These are phyloP conservation scores for Sus cebifrons DNA, from an alignment of 2,797 vertebrate genomes.

Conservation along the genomic window DNA sequence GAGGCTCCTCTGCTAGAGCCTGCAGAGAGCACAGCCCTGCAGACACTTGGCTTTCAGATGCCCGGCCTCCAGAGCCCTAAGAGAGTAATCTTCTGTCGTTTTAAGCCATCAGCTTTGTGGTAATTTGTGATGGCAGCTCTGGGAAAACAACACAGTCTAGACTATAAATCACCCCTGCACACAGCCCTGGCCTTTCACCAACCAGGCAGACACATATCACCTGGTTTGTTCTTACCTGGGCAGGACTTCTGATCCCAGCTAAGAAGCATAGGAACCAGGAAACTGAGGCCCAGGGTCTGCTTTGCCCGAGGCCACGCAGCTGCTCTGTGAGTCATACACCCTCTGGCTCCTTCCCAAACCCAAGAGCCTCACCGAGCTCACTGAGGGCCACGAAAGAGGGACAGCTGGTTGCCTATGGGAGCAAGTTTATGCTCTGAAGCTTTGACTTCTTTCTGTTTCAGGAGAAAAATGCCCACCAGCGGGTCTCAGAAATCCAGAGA, in stretches of 20 bases:
- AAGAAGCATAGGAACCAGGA: not conserved
- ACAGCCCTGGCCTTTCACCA: not conserved
- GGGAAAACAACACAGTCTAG: not conserved
- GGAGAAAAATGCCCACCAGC: not conserved
- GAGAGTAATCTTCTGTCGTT: not conserved
- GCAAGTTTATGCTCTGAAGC: not conserved
- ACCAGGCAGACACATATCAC: not conserved
- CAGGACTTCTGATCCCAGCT: not conserved
- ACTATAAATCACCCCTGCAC: too few species aligned
- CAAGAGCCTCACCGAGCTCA: not conserved
- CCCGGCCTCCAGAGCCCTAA: not conserved
- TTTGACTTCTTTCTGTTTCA: conserved; percentile 21
- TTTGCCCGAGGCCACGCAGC: not conserved
- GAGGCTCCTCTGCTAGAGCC: not conserved
- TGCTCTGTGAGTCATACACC: conserved; percentile 2
- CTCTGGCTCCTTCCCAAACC: conserved; percentile 48
- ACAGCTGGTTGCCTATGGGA: conserved; percentile 24
- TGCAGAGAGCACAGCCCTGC: too few species aligned
- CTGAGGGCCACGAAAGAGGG: not conserved
- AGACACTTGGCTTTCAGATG: not conserved
- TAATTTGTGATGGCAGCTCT: not conserved
- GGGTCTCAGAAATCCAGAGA: not conserved
- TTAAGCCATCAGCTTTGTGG: not conserved
- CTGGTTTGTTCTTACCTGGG: not conserved
- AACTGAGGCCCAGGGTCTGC: not conserved